Evolutionary conservation across 2,113 vertebrate genomes (phyloP).

Genomic region (Salvelinus fontinalis): DNA sequence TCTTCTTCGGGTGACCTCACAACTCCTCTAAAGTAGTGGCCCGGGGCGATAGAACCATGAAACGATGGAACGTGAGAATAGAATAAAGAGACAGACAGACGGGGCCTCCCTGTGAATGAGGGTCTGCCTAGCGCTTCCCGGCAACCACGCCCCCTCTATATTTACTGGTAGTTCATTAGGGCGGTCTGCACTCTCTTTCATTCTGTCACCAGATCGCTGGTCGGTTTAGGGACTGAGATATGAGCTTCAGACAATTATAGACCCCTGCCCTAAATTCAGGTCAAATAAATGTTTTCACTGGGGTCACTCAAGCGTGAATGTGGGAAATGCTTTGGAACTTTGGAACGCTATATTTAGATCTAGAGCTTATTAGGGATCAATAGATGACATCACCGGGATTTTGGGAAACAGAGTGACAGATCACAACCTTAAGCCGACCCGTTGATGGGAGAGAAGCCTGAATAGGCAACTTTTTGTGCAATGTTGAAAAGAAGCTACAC

Average conservation of each 20-base stretch:
- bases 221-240: background rate
- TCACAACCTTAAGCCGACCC: background rate
- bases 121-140: slow-evolving; percentile 56
- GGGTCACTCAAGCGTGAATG: slow-evolving; percentile 38
- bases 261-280: slow-evolving; percentile 6
- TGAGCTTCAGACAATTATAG: slow-evolving; percentile 14
- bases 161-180: slow-evolving; percentile 60
- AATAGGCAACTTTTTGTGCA: background rate
- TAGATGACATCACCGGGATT: slow-evolving; percentile 30
- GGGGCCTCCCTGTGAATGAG: background rate
- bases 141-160: slow-evolving; percentile 54
- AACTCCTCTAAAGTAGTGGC: too few relatives aligned
- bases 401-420: slow-evolving; percentile 18
- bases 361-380: too few relatives aligned
- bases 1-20: too few relatives aligned
- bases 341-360: slow-evolving; percentile 13
- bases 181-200: slow-evolving; percentile 27
- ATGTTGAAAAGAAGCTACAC: background rate
- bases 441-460: background rate
- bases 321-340: slow-evolving; percentile 21
- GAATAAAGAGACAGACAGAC: too few relatives aligned
- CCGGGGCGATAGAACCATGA: too few relatives aligned
- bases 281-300: slow-evolving; percentile 32
- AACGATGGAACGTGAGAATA: too few relatives aligned
- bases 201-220: slow-evolving; percentile 19